phyloP scores from a whole-genome alignment of 2,888 invertebrate genomes.

The Athalia cordata region DNA sequence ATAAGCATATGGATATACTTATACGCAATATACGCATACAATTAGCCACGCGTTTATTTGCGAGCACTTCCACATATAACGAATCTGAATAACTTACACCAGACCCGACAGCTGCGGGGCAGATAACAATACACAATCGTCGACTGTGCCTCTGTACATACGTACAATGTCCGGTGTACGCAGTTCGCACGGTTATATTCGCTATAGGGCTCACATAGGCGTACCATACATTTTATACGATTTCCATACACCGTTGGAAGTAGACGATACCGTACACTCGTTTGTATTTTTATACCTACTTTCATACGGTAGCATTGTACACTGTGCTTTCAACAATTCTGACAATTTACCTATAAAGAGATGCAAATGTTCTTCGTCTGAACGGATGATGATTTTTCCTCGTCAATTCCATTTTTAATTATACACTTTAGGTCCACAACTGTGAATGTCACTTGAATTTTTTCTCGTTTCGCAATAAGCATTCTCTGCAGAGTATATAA shows the following conservation, averaged over 20 bases:
- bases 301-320: not conserved
- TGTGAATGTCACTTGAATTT: not conserved
- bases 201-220: not conserved
- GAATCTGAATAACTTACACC: slow-evolving; percentile 42
- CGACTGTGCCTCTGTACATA: slow-evolving; percentile 24
- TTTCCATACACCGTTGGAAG: slow-evolving; percentile 1
- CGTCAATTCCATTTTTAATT: too few species aligned
- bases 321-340: too few species aligned
- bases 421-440: too few species aligned
- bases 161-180: slow-evolving; percentile 37
- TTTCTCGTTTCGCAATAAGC: not conserved
- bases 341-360: not conserved
- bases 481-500: slow-evolving; percentile 2
- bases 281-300: not conserved
- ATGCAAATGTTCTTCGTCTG: too few species aligned
- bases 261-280: not conserved
- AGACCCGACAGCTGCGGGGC: slow-evolving; percentile 41
- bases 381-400: too few species aligned
- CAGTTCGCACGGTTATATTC: slow-evolving; percentile 30
- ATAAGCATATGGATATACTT: not conserved
- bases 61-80: slow-evolving; percentile 15
- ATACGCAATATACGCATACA: not conserved
- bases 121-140: slow-evolving; percentile 46
- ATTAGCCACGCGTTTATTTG: slow-evolving; percentile 12
- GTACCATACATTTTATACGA: not conserved